Percentiles rank a stretch among this genome's conserved stretches.
phyloP scores from a whole-genome alignment of 2,113 vertebrate species.

The Oxygymnocypris stewartii region DNA sequence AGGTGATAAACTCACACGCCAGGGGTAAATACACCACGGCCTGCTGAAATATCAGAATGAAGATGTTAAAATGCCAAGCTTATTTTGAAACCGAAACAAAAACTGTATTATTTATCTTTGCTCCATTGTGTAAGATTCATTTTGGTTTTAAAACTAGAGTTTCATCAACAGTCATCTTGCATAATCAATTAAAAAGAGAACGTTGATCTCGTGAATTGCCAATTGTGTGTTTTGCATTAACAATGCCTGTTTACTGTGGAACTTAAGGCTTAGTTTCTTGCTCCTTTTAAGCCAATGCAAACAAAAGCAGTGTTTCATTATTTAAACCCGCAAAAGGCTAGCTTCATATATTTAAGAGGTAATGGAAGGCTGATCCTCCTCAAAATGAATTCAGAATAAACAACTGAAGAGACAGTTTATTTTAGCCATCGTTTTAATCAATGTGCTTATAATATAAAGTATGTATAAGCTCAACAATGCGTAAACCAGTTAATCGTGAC shows the following conservation, averaged over 20 bases:
- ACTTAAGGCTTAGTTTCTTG: neutral
- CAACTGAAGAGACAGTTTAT: neutral
- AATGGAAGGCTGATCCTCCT: neutral
- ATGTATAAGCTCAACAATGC: neutral
- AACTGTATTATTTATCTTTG: conserved; percentile 62
- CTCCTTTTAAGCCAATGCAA: neutral
- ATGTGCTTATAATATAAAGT: neutral
- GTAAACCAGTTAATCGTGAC: too few species aligned
- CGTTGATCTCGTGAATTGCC: neutral
- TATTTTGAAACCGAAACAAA: conserved; percentile 53
- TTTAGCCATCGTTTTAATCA: neutral
- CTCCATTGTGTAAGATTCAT: conserved; percentile 63
- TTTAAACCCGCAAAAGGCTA: neutral
- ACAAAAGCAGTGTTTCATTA: neutral
- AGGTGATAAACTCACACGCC: conserved; percentile 62
- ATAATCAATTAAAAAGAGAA: neutral
- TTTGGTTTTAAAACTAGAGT: conserved; percentile 53
- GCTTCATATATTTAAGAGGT: neutral
- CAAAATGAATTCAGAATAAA: neutral
- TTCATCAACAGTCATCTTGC: conserved; percentile 10
- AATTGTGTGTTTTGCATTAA: neutral
- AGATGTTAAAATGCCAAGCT: conserved; percentile 69
- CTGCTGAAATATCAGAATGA: conserved; percentile 64
- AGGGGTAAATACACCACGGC: conserved; percentile 56
- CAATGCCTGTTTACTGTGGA: neutral